Evolutionary conservation across 1,140 invertebrate genomes (phyloP), one percentile per base, ranked within the genome.

Genomic region (Cephus cinctus): DNA sequence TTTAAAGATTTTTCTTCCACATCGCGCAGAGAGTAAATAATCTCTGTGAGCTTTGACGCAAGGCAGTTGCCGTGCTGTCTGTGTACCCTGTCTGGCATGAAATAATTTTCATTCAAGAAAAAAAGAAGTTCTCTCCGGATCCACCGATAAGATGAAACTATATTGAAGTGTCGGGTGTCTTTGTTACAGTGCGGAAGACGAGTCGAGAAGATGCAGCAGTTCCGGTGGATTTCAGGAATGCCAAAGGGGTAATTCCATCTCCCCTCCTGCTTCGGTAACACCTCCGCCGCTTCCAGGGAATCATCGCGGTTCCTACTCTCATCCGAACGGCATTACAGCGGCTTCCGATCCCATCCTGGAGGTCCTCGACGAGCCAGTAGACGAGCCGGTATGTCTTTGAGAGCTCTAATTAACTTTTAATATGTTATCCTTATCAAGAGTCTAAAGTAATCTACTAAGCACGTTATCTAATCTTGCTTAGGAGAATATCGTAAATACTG

Each of bases 331-430:
- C 16, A 43, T 57, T 14, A 30, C 40, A 11, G 41, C 58, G 14
- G 45, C 16, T 22, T 31, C 47, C 1, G 57, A 58, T 34, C 59
- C 61, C 21, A 61, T 63, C 18, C 54, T 67, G 11, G 68, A 71
- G 49, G 55, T 71, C 1, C 54, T 71, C 21, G 68, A 71, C 16
- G 68, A 71, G 27, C 68, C 68, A 27, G 68, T 71, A 47, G 68
- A 71, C 50, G 68, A 71, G 52, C 62, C 63, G 52, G 68, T 71
- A 31, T 67, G 63, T 63, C 18, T 32, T 40, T 14, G 4, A 6
- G 19, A 40, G 15, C 11, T 6, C 9, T 4, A 11, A 32, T 14
- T n/a, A 19, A 19, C 11, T 38, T 19, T 15, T n/a, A n/a, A n/a
- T n/a, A n/a, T n/a, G n/a, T n/a, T n/a, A n/a, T n/a, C n/a, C n/a